These are phyloP conservation scores for Vanacampus margaritifer DNA, from an alignment of 2,113 vertebrate species.

Conservation along the genomic window DNA sequence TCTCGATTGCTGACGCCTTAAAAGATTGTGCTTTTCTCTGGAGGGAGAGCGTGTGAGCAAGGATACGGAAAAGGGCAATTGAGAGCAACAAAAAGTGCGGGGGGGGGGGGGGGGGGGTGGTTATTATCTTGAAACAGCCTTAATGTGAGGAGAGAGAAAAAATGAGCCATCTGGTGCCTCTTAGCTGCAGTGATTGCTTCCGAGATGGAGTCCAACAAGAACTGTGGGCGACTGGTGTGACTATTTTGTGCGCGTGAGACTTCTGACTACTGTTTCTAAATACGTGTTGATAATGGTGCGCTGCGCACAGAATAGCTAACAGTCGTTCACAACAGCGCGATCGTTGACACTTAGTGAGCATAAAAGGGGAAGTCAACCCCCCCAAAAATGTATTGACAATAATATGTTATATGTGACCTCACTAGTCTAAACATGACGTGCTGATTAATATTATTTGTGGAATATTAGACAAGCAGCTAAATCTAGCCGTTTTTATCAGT, in stretches of 20 bases:
- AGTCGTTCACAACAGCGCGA: too few species aligned
- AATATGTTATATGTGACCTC: too few species aligned
- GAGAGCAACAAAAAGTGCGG: conserved; percentile 6
- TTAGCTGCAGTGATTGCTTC: conserved; percentile 28
- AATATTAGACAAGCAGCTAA: too few species aligned
- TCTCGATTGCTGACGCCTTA: conserved; percentile 38
- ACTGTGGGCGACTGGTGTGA: conserved; percentile 18
- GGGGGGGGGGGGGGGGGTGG: not conserved
- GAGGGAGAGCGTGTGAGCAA: conserved; percentile 23
- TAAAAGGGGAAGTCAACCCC: too few species aligned
- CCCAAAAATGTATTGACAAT: too few species aligned
- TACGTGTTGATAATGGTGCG: too few species aligned
- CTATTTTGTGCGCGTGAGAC: not conserved
- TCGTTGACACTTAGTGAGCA: too few species aligned
- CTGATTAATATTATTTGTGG: too few species aligned
- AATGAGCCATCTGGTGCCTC: conserved; percentile 28
- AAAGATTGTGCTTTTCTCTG: conserved; percentile 25
- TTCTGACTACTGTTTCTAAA: too few species aligned
- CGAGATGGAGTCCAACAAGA: conserved; percentile 1
- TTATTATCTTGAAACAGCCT: conserved; percentile 20
- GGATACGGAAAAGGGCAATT: conserved; percentile 14
- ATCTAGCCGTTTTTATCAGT: too few species aligned
- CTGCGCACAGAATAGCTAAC: too few species aligned
- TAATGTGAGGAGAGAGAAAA: conserved; percentile 15
- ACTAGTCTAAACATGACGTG: too few species aligned